Conservation (phyloP, 1,140 invertebrate genomes). For the Ectropis grisescens region DNA sequence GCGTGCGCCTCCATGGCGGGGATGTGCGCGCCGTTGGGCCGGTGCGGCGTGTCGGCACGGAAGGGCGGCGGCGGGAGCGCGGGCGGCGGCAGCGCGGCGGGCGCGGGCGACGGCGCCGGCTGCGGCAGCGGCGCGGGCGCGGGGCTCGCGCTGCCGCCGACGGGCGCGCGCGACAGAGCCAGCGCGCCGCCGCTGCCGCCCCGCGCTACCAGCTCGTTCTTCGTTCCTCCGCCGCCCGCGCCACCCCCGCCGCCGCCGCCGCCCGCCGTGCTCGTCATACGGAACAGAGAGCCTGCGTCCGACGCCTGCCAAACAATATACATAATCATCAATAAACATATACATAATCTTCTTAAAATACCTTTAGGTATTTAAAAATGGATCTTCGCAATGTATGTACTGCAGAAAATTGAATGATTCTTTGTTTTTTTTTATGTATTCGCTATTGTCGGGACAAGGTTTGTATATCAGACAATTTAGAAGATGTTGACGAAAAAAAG, state of each 20-base stretch:
- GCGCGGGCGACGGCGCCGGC: slow-evolving; percentile 58
- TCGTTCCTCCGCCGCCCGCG: slow-evolving; percentile 30
- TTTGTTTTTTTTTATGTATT: no score
- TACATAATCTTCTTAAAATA: no score
- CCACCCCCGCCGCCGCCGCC: slow-evolving; percentile 18
- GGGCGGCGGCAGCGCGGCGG: slow-evolving; percentile 55
- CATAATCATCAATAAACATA: background rate
- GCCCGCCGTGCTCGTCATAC: slow-evolving; percentile 39
- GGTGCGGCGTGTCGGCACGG: slow-evolving; percentile 52
- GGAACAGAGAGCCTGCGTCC: slow-evolving; percentile 55
- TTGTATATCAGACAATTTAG: no score
- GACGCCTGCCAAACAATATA: slow-evolving; percentile 49
- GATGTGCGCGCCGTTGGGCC: slow-evolving; percentile 49
- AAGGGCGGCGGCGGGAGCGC: slow-evolving; percentile 50
- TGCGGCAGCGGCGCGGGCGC: slow-evolving; percentile 60
- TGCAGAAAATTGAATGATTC: no score
- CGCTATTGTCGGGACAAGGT: no score
- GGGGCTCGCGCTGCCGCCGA: slow-evolving; percentile 56
- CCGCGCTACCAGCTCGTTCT: slow-evolving; percentile 50
- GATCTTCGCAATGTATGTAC: no score
- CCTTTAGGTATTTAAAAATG: no score
- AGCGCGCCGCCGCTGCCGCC: slow-evolving; percentile 58
- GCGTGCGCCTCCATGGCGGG: slow-evolving; percentile 48
- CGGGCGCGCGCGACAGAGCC: slow-evolving; percentile 51
- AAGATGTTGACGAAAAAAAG: no score